Evolutionary conservation across 2,888 invertebrate species (phyloP), one percentile per base, ranked within the genome.

Genomic region (Erannis defoliaria): DNA sequence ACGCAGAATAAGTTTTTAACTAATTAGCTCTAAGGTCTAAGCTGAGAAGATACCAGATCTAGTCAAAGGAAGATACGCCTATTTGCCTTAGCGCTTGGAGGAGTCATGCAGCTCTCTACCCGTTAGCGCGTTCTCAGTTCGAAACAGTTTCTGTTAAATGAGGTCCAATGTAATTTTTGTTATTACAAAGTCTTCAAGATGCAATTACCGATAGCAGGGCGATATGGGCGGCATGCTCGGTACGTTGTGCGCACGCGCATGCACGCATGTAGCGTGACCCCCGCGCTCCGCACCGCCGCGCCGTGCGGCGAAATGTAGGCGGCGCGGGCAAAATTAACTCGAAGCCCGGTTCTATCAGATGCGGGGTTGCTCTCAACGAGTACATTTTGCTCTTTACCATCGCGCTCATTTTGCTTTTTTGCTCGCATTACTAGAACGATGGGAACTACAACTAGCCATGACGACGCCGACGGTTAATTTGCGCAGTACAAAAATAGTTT

Each of bases 151-250:
- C 38, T 21, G 37, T 37, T 23, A 3, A 23, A 63, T 3, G n/a
- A n/a, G n/a, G 62, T 67, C 66, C 66, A 62, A 70, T 71, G 9
- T 21, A 21, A 6, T 33, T n/a, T 33, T 14, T n/a, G 35, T 74
- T 71, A 69, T 68, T 72, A 73, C 66, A 66, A 48, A 60, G 60
- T 62, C 50, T 29, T 55, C 33, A 51, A 80, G 85, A 86, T 86
- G 81, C 82, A 87, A 90, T 89, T 89, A 89, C 80, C 78, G 89
- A 88, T 89, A 87, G 19, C 42, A 9, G 16, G 10, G 74, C 73
- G 63, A 49, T 69, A 62, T 64, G 61, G 73, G 35, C 14, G 38
- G 50, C 31, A 31, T 31, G 10, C 42, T 21, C 19, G 38, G 37
- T 6, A 26, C 14, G 46, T 26, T 16, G 19, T 33, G 33, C 48